Percentiles rank a stretch among this genome's conserved stretches.
Conservation (phyloP, 2,888 invertebrate species). For the Homarus gammarus region DNA sequence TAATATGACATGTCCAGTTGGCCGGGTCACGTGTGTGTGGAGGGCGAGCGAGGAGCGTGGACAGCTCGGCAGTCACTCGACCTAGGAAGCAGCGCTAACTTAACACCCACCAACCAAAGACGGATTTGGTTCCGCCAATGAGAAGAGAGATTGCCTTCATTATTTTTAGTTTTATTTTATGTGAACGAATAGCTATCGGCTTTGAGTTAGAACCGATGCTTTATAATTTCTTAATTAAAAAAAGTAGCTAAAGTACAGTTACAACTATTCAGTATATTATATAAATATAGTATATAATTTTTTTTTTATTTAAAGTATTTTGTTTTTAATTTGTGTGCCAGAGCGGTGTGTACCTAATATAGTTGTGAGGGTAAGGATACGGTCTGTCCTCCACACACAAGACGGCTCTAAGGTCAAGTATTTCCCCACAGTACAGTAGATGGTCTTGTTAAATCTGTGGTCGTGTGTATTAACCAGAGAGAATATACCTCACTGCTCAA, state of each 20-base stretch:
- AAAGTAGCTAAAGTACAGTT: constrained; percentile 21
- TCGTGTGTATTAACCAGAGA: neutral
- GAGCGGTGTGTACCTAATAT: constrained; percentile 13
- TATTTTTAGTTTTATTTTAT: neutral
- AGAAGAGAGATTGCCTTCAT: constrained; percentile 4
- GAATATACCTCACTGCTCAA: neutral
- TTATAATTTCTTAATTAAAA: neutral
- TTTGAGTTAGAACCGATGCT: constrained; percentile 3
- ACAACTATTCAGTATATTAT: neutral
- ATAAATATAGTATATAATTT: no score
- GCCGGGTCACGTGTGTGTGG: no score
- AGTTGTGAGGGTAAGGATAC: constrained; percentile 29
- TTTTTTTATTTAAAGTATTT: constrained; percentile 11
- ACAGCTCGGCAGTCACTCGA: neutral
- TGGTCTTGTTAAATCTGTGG: neutral
- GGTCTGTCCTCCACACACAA: neutral
- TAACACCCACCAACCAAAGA: constrained; percentile 11
- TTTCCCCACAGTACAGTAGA: no score
- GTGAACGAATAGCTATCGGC: neutral
- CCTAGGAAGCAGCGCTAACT: neutral
- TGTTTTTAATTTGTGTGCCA: constrained; percentile 11
- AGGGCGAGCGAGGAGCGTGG: no score
- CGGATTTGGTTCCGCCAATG: constrained; percentile 12
- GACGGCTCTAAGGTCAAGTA: neutral
- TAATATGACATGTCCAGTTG: no score